These are phyloP conservation scores for Lampris incognitus DNA, from an alignment of 2,113 vertebrate genomes.

Conservation along the genomic window DNA sequence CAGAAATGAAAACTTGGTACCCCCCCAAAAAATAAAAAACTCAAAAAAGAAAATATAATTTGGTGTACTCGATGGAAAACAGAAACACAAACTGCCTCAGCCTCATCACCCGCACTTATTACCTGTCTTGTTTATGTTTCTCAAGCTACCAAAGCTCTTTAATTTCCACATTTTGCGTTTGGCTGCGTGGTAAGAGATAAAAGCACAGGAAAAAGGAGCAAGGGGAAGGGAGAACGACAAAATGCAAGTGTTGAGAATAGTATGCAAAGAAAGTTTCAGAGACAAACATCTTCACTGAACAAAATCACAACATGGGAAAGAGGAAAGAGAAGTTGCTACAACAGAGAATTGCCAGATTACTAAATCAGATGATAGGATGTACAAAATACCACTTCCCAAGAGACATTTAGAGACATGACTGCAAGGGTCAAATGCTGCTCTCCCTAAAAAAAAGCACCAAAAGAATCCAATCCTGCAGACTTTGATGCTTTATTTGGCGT, in stretches of 20 bases:
- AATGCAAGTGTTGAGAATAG: conserved; percentile 67
- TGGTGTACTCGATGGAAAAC: conserved; percentile 17
- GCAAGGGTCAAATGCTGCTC: too few species aligned
- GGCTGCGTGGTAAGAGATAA: conserved; percentile 88
- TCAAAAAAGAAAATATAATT: conserved; percentile 4
- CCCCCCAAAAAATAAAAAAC: conserved; percentile 6
- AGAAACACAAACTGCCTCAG: conserved; percentile 27
- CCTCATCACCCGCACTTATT: conserved; percentile 71
- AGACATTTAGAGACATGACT: too few species aligned
- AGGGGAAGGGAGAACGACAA: conserved; percentile 64
- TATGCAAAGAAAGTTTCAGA: conserved; percentile 52
- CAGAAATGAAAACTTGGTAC: neutral
- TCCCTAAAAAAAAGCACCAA: too few species aligned
- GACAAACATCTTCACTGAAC: conserved; percentile 1
- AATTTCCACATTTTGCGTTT: conserved; percentile 99
- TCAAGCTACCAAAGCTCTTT: conserved; percentile 99
- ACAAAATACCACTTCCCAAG: neutral
- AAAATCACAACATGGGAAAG: conserved; percentile 42
- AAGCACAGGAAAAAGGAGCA: conserved; percentile 60
- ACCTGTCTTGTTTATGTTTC: conserved; percentile 99
- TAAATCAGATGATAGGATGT: neutral
- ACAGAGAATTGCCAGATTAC: conserved; percentile 8
- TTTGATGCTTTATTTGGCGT: too few species aligned
- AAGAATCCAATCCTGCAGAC: too few species aligned
- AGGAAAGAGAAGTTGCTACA: conserved; percentile 45